Percentiles rank a stretch among this genome's conserved stretches.
phyloP scores from a whole-genome alignment of 2,888 invertebrate genomes.

The Nephrotoma guestfalica region DNA sequence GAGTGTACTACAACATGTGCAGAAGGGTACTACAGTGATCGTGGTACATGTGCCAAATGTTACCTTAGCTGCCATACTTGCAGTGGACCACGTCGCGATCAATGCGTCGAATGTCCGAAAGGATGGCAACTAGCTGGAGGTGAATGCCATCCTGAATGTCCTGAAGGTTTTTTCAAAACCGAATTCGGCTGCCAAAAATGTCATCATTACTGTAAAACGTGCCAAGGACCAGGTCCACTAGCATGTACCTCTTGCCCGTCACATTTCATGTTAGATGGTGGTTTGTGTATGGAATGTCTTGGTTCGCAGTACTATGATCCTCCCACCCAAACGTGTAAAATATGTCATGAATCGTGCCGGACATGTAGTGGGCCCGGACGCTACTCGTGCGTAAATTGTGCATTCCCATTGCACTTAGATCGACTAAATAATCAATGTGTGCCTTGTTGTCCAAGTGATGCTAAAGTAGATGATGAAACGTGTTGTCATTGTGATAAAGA shows the following conservation, averaged over 20 bases:
- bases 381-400: conserved; percentile 52
- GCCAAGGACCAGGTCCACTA: conserved; percentile 62
- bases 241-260: conserved; percentile 59
- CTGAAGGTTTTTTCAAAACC: conserved; percentile 73
- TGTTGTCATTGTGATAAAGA: conserved; percentile 58
- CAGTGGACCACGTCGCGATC: conserved; percentile 68
- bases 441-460: conserved; percentile 49
- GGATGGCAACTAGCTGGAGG: conserved; percentile 73
- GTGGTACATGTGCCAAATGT: conserved; percentile 68
- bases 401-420: conserved; percentile 48
- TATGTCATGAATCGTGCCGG: conserved; percentile 49
- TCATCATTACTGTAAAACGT: conserved; percentile 77
- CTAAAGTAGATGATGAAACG: conserved; percentile 33
- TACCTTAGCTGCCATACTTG: conserved; percentile 75
- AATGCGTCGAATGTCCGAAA: conserved; percentile 68
- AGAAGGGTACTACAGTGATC: conserved; percentile 68
- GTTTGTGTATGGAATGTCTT: conserved; percentile 60
- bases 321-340: conserved; percentile 48
- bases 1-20: conserved; percentile 71
- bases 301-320: conserved; percentile 59
- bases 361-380: conserved; percentile 55
- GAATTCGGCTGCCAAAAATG: conserved; percentile 74
- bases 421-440: conserved; percentile 63
- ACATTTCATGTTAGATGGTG: conserved; percentile 57
- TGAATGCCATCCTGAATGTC: conserved; percentile 74